A percentile compares a stretch with the other conserved stretches of the same genome.
These are phyloP conservation scores for Alsophila aescularia DNA, from an alignment of 2,888 invertebrate genomes.

Conservation along the genomic window DNA sequence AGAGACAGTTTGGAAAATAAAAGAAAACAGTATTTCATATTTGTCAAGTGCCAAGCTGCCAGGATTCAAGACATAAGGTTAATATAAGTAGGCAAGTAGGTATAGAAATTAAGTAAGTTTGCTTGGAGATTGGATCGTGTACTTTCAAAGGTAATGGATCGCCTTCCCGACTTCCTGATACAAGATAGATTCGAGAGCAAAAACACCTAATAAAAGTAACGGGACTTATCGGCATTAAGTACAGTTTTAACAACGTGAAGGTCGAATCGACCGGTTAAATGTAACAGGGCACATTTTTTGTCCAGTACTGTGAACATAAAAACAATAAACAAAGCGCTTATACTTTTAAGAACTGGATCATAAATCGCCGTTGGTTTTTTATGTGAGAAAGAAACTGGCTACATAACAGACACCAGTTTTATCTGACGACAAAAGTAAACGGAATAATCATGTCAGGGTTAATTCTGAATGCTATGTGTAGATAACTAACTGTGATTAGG, in stretches of 20 bases:
- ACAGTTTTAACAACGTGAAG: slow-evolving; percentile 49
- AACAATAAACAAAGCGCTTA: slow-evolving; percentile 62
- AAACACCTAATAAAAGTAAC: slow-evolving; percentile 37
- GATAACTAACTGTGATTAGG: slow-evolving; percentile 21
- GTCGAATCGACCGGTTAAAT: slow-evolving; percentile 60
- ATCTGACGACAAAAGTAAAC: slow-evolving; percentile 28
- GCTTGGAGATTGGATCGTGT: background rate
- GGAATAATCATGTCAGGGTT: slow-evolving; percentile 37
- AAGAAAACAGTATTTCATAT: background rate
- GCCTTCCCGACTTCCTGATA: slow-evolving; percentile 14
- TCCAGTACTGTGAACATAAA: slow-evolving; percentile 51
- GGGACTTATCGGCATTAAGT: slow-evolving; percentile 41
- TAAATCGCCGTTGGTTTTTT: slow-evolving; percentile 38
- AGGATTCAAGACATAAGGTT: background rate
- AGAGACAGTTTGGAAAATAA: slow-evolving; percentile 2
- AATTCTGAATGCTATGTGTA: slow-evolving; percentile 18
- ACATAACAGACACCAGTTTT: slow-evolving; percentile 3
- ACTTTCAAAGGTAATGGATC: slow-evolving; percentile 4
- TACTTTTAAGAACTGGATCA: slow-evolving; percentile 56
- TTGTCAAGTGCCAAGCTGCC: background rate
- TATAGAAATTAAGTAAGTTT: background rate
- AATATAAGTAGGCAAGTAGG: no score
- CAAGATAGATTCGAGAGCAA: slow-evolving; percentile 15
- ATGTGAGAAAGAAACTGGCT: slow-evolving; percentile 34
- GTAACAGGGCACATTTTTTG: slow-evolving; percentile 64